These are phyloP conservation scores for Brachionus rubens DNA, from an alignment of 1,140 invertebrate species.

Conservation along the genomic window DNA sequence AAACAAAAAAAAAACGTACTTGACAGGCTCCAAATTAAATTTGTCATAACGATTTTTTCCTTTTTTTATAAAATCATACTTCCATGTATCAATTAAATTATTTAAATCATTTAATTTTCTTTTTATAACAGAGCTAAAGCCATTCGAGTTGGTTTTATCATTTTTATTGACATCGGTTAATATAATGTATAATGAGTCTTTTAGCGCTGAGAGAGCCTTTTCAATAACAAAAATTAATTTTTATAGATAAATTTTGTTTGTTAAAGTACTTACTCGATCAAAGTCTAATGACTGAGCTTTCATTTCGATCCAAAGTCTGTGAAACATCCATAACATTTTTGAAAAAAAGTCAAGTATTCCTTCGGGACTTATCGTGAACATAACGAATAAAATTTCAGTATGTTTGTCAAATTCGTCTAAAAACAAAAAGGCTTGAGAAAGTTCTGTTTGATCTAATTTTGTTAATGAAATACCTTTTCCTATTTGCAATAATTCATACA, in stretches of 20 bases:
- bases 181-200: conserved; percentile 32
- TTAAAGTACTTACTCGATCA: background rate
- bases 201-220: conserved; percentile 5
- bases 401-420: conserved; percentile 5
- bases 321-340: conserved; percentile 31
- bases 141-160: background rate
- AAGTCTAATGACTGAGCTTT: conserved; percentile 43
- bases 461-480: background rate
- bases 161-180: conserved; percentile 24
- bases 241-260: background rate
- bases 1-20: background rate
- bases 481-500: background rate
- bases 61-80: conserved; percentile 41
- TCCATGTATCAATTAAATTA: conserved; percentile 27
- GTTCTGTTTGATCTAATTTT: background rate
- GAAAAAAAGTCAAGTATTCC: conserved; percentile 38
- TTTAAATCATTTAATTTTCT: conserved; percentile 25
- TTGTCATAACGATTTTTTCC: conserved; percentile 24
- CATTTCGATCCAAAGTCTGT: conserved; percentile 31
- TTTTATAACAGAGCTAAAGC: conserved; percentile 6
- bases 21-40: conserved; percentile 1
- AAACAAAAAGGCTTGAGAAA: background rate
- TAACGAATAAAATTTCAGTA: conserved; percentile 35
- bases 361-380: conserved; percentile 26
- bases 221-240: background rate